Evolutionary conservation across 2,888 invertebrate genomes (phyloP), one percentile per base, ranked within the genome.

Genomic region (Mythimna impura): DNA sequence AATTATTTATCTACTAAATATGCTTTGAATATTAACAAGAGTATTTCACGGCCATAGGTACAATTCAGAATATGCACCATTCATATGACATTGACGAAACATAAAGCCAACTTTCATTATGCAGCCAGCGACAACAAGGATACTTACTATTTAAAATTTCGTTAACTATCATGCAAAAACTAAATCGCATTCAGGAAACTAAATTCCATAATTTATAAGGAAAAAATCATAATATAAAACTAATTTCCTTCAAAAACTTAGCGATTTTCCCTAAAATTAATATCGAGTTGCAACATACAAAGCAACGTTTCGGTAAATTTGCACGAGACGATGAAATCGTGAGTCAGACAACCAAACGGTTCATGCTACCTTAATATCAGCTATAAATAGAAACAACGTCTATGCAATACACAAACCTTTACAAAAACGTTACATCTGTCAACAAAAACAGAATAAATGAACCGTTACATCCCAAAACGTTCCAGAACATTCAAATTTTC

Each of bases 331-430:
- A 82, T 82, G 86, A 85, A 84, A 89, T 90, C 92, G 90, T 91
- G 93, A 91, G 88, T 90, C 86, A 84, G 85, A 79, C 82, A 81
- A 86, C 87, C 61, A 89, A 88, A 90, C 88, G 85, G 87, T 77
- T 71, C 84, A 82, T 86, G 86, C 88, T 88, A 80, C 93, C 91
- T 92, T 91, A 90, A 87, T 89, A 82, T 80, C 73, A 76, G 78
- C 89, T 92, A 92, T 87, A 90, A 90, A 92, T 92, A 92, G 90
- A 90, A 76, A 79, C 69, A 80, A 72, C 66, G 66, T 63, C 76
- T 78, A 71, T 60, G 47, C 30, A 73, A 68, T 76, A 66, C 67
- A 73, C 68, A 71, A 66, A 74, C 62, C 52, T 75, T 65, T 10
- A 78, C 20, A 79, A 74, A 75, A 76, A 76, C 75, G 22, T 73